Percentiles rank a stretch among this genome's conserved stretches.
phyloP scores from a whole-genome alignment of 1,140 invertebrate species.

The Orchestia grillus region DNA sequence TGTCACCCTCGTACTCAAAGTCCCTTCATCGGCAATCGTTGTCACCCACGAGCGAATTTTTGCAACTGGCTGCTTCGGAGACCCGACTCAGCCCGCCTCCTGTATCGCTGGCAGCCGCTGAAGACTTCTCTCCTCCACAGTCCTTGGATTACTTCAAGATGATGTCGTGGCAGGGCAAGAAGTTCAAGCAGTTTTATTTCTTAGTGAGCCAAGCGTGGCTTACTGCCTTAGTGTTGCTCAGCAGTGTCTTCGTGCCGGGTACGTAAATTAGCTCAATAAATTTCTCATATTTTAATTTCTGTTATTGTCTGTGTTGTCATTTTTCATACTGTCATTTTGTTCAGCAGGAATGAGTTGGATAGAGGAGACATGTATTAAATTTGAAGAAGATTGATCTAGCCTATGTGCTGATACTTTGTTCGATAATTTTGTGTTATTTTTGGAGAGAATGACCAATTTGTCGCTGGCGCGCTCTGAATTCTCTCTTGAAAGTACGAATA shows the following conservation, averaged over 20 bases:
- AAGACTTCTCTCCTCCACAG: conserved; percentile 35
- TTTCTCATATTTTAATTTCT: background rate
- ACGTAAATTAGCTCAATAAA: background rate
- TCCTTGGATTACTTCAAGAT: conserved; percentile 49
- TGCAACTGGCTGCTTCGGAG: background rate
- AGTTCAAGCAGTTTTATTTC: conserved; percentile 47
- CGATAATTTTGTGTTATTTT: background rate
- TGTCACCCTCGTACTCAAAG: background rate
- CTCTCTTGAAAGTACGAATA: background rate
- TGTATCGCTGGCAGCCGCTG: background rate
- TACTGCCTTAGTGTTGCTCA: conserved; percentile 54
- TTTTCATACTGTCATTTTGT: background rate
- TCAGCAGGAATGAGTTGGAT: background rate
- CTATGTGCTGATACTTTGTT: background rate
- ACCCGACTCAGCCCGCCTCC: background rate
- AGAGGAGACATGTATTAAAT: background rate
- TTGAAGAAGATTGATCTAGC: background rate
- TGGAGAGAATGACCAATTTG: background rate
- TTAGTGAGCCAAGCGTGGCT: conserved; percentile 50
- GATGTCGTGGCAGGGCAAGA: conserved; percentile 23
- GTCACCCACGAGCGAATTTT: background rate
- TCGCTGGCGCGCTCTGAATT: background rate
- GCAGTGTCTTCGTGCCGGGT: conserved; percentile 53
- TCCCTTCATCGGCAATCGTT: background rate
- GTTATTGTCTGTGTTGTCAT: background rate